Evolutionary conservation across 2,797 vertebrate species (phyloP).

Genomic region (Myripristis jacobus): DNA sequence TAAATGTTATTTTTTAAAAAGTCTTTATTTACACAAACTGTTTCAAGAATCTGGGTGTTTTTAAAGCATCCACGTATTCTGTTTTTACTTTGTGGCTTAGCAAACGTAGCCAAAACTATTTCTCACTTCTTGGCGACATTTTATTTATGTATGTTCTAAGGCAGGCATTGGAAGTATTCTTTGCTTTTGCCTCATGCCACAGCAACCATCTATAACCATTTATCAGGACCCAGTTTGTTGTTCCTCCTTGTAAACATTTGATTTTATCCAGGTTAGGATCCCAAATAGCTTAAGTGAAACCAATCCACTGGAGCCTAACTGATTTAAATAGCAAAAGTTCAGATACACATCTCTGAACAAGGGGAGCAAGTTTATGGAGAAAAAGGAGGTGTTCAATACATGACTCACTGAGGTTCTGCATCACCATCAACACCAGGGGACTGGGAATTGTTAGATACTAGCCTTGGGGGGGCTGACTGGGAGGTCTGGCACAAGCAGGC

Average conservation of each 20-base stretch:
- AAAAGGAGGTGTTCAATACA: slow-evolving; percentile 3
- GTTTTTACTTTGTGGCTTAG: slow-evolving; percentile 20
- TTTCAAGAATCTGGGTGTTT: slow-evolving; percentile 31
- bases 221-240: not conserved
- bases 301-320: slow-evolving; percentile 3
- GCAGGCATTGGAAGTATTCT: slow-evolving; percentile 8
- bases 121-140: slow-evolving; percentile 22
- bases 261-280: slow-evolving; percentile 16
- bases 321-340: slow-evolving; percentile 12
- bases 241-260: slow-evolving; percentile 12
- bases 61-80: slow-evolving; percentile 22
- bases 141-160: slow-evolving; percentile 5
- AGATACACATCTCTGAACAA: slow-evolving; percentile 19
- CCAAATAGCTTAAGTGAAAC: slow-evolving; percentile 13
- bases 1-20: not conserved
- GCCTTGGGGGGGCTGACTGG: slow-evolving; percentile 41
- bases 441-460: slow-evolving; percentile 38
- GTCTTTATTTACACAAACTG: slow-evolving; percentile 6
- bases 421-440: slow-evolving; percentile 42
- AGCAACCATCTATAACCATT: no score
- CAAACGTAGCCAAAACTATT: slow-evolving; percentile 1
- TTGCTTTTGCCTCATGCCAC: slow-evolving; percentile 18
- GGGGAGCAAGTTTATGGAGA: slow-evolving; percentile 28
- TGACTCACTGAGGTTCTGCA: slow-evolving; percentile 30
- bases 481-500: slow-evolving; percentile 44